phyloP scores from a whole-genome alignment of 1,140 invertebrate species.

The Plutomurus gul region DNA sequence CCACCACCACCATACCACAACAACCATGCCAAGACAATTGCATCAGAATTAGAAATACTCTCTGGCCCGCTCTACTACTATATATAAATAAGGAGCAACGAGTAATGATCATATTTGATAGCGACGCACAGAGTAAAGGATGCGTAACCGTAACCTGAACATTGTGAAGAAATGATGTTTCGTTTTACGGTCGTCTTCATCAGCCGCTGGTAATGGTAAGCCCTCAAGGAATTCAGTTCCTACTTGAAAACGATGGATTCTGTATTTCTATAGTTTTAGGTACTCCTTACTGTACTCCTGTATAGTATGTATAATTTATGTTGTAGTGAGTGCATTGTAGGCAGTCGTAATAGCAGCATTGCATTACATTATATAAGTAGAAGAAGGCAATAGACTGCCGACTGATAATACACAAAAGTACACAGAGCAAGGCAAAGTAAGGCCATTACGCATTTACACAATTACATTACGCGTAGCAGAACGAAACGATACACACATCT shows the following conservation, averaged over 20 bases:
- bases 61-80: background rate
- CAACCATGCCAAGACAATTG: background rate
- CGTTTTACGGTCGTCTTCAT: conserved; percentile 28
- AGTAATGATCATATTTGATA: conserved; percentile 4
- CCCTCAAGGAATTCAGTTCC: conserved; percentile 21
- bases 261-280: background rate
- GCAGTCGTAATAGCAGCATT: background rate
- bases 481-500: background rate
- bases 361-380: background rate
- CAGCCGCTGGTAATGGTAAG: conserved; percentile 2
- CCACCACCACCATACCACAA: background rate
- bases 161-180: conserved; percentile 28
- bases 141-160: background rate
- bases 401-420: no score
- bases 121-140: background rate
- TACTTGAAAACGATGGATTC: background rate
- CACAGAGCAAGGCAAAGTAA: background rate
- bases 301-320: no score
- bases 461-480: background rate
- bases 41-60: conserved; percentile 13
- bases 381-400: no score
- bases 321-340: no score
- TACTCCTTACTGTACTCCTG: background rate
- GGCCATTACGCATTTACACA: conserved; percentile 10
- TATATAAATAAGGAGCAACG: background rate